A percentile compares a stretch with the other conserved stretches of the same genome.
These are phyloP conservation scores for Chironomus striatipennis DNA, from an alignment of 1,140 invertebrate species.

Conservation along the genomic window DNA sequence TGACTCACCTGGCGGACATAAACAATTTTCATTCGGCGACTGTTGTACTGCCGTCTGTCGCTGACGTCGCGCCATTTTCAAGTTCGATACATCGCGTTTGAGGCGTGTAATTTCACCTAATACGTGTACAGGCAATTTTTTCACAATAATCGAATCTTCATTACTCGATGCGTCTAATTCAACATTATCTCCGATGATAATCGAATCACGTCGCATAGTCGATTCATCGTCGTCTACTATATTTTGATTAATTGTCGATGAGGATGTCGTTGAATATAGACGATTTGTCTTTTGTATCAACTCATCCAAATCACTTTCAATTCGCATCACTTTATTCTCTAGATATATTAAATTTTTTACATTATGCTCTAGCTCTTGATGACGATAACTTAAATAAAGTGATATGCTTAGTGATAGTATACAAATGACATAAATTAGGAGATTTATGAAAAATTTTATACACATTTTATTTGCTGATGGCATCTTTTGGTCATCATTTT, in stretches of 20 bases:
- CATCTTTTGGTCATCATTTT: conserved; percentile 23
- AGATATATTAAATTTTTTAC: conserved; percentile 22
- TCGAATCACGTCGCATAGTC: conserved; percentile 16
- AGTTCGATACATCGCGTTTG: conserved; percentile 16
- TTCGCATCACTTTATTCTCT: background rate
- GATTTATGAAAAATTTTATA: conserved; percentile 19
- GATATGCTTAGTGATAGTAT: conserved; percentile 22
- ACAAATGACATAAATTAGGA: conserved; percentile 21
- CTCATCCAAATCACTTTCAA: conserved; percentile 12
- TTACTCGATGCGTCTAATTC: background rate
- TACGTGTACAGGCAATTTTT: background rate
- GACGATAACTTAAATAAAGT: conserved; percentile 18
- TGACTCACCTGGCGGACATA: conserved; percentile 20
- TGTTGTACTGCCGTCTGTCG: conserved; percentile 6
- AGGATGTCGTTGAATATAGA: background rate
- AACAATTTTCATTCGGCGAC: conserved; percentile 22
- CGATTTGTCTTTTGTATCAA: conserved; percentile 19
- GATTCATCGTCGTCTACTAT: conserved; percentile 14
- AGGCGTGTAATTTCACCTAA: conserved; percentile 11
- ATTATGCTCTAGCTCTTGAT: conserved; percentile 17
- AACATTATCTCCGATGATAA: background rate
- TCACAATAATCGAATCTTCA: background rate
- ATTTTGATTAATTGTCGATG: conserved; percentile 21
- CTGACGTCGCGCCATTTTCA: conserved; percentile 20
- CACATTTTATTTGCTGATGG: conserved; percentile 17